phyloP scores from a whole-genome alignment of 2,113 vertebrate species.

The Carlito syrichta region DNA sequence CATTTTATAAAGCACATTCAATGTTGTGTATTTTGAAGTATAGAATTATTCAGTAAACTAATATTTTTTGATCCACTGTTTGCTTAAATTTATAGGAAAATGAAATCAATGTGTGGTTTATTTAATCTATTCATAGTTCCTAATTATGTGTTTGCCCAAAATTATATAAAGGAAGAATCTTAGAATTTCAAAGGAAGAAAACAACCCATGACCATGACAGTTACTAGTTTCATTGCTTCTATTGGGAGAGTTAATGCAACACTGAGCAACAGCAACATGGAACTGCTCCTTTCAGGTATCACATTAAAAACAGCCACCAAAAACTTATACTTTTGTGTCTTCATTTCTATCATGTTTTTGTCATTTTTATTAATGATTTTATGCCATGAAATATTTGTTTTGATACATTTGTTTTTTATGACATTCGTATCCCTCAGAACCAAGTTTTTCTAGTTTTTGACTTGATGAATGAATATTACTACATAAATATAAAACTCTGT shows the following conservation, averaged over 20 bases:
- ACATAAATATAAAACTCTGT: background rate
- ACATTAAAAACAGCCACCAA: background rate
- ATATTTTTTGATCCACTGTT: no score
- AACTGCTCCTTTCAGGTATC: conserved; percentile 95
- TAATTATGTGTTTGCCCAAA: conserved; percentile 97
- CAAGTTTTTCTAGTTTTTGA: background rate
- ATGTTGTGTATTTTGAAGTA: no score
- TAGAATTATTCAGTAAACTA: no score
- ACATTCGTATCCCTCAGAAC: background rate
- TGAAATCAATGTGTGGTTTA: background rate
- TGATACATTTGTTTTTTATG: background rate
- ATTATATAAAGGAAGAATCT: conserved; percentile 99
- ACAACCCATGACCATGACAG: conserved; percentile 96
- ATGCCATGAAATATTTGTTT: background rate
- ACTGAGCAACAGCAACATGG: conserved; percentile 95
- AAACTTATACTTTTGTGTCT: fast-evolving
- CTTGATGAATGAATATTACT: background rate
- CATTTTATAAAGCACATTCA: no score
- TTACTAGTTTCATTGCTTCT: conserved; percentile 95
- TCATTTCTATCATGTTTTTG: background rate
- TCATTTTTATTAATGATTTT: background rate
- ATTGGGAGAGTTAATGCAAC: conserved; percentile 97
- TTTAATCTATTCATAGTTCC: conserved; percentile 84
- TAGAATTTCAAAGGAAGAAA: conserved; percentile 98
- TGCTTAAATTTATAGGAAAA: background rate